These are phyloP conservation scores for Paramormyrops hopkinsi DNA, from an alignment of 2,797 vertebrate species.

Conservation along the genomic window DNA sequence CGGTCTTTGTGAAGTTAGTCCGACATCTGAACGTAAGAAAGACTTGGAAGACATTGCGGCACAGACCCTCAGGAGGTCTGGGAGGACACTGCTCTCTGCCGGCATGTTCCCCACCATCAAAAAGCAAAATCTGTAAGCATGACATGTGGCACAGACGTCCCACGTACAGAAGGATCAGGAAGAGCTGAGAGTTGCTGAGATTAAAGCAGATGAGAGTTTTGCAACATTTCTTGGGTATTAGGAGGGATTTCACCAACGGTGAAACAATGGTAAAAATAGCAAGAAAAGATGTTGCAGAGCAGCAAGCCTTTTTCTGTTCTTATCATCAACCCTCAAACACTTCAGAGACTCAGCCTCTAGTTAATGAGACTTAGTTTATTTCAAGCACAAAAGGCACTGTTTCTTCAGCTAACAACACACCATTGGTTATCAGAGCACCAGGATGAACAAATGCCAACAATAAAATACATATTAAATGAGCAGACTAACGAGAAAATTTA, in stretches of 20 bases:
- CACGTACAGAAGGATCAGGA: not conserved
- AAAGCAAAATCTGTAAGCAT: not conserved
- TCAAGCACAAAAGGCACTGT: constrained; percentile 32
- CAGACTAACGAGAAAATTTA: constrained; percentile 7
- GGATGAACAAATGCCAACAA: constrained; percentile 49
- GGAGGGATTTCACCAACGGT: not conserved
- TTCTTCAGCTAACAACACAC: constrained; percentile 40
- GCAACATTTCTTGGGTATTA: not conserved
- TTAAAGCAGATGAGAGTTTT: not conserved
- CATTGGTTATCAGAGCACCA: constrained; percentile 44
- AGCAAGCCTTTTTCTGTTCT: not conserved
- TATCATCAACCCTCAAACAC: constrained; percentile 15
- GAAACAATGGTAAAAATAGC: constrained; percentile 3
- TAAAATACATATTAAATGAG: constrained; percentile 43
- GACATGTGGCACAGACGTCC: not conserved
- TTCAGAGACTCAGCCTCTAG: not conserved
- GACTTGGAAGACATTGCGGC: not conserved
- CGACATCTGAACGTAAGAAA: not conserved
- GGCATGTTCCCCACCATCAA: not conserved
- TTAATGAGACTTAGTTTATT: constrained; percentile 46
- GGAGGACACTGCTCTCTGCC: not conserved
- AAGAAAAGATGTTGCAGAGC: not conserved
- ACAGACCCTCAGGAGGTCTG: not conserved
- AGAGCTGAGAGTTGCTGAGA: not conserved
- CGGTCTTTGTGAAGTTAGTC: not conserved